These are phyloP conservation scores for Fregetta grallaria DNA, from an alignment of 2,113 vertebrate genomes.

Conservation along the genomic window DNA sequence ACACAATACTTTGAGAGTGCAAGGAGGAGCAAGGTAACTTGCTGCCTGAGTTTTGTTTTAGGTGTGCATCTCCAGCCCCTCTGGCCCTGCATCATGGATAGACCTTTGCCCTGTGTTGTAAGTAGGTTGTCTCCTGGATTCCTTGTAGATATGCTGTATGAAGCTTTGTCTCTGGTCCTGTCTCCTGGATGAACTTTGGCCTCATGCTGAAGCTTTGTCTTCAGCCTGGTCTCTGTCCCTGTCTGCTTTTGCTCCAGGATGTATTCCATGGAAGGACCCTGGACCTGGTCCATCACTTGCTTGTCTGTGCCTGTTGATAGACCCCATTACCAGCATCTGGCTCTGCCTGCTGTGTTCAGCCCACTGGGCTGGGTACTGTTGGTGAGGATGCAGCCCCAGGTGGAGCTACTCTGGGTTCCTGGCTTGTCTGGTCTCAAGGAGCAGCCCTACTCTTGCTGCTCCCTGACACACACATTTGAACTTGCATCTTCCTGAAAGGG, in stretches of 20 bases:
- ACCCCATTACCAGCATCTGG: neutral
- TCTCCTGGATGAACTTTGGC: neutral
- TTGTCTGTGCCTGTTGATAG: neutral
- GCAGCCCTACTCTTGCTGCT: neutral
- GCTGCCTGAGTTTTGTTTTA: neutral
- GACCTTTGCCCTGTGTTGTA: neutral
- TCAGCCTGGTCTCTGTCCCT: neutral
- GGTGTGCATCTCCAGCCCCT: neutral
- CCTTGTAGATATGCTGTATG: neutral
- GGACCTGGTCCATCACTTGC: neutral
- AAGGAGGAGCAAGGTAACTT: neutral
- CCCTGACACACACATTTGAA: neutral
- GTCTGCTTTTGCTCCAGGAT: neutral
- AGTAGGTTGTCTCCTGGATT: neutral
- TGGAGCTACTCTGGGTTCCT: neutral
- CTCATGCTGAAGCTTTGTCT: neutral
- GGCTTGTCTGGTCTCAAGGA: rapidly evolving
- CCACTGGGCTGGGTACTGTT: rapidly evolving
- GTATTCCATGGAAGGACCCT: neutral
- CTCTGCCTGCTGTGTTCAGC: neutral
- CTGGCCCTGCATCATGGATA: neutral
- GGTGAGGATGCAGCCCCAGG: no score
- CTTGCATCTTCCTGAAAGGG: neutral
- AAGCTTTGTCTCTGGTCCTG: neutral
- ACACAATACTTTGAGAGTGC: neutral